Base-by-base conservation (phyloP, 1,140 invertebrate genomes). In the Sipha flava region DNA sequence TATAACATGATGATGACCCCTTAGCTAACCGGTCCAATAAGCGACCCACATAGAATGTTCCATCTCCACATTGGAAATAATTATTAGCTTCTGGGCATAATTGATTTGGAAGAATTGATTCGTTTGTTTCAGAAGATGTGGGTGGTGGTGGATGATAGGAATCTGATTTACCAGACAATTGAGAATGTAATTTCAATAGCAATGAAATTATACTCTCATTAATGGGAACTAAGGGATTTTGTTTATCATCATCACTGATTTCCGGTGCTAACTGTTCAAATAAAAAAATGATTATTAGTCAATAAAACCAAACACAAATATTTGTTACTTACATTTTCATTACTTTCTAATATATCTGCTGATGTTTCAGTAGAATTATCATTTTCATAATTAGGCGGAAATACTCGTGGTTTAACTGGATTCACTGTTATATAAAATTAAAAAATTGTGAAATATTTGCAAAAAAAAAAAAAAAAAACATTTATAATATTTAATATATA, bases 171-270 rank as follows among this genome's bases (percentile, higher is more conserved):
- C 92, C 93, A 0, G 93, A 93, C 16, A 98, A 86, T 84, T 97
- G 95, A 0, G 94, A 94, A 86, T 98, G 95, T n/a, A 98, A 87
- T 85, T 95, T 96, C 12, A 98, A 87, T 29, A 98, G 86, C 47
- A 98, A 87, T 0, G 95, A 95, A 81, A 98, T 91, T 72, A 98
- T 94, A 80, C 94, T 97, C 85, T 98, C 96, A 82, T 95, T 93
- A 21, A 94, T 88, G 79, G 90, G 79, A 16, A 83, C 66, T 0
- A 47, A 73, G 29, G 68, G 16, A 64, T 34, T 62, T 37, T 64
- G 40, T 47, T 45, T 23, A 6, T 5, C 66, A 29, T 47, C 70
- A 10, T 3, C 10, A 43, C 14, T 43, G 9, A 12, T 43, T 6
- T 43, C 40, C 3, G 40, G 14, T 43, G 9, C 10, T 12, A 43